Evolutionary conservation across 1,140 invertebrate species (phyloP).

Genomic region (Chironomus striatipennis): DNA sequence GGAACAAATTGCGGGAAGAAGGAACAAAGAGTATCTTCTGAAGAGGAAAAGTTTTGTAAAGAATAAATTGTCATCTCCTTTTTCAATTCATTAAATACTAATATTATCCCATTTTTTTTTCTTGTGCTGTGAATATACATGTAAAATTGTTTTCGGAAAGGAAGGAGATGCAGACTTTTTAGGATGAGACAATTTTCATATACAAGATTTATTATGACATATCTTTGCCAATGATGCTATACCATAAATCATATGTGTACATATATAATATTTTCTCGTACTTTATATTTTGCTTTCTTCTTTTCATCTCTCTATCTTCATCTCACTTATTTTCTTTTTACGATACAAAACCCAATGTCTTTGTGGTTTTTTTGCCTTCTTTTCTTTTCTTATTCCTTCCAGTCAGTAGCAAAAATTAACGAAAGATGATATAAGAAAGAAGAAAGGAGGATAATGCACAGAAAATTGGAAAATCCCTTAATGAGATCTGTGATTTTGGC

Average conservation of each 20-base stretch:
- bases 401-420: too few species aligned
- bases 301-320: neutral
- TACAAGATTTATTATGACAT: constrained; percentile 13
- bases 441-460: too few species aligned
- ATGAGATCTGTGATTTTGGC: too few species aligned
- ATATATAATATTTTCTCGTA: neutral
- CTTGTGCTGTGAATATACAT: too few species aligned
- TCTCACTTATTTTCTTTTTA: neutral
- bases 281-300: neutral
- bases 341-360: neutral
- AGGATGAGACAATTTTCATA: neutral
- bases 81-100: neutral
- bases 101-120: too few species aligned
- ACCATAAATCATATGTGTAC: neutral
- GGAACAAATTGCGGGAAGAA: neutral
- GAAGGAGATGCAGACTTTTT: too few species aligned
- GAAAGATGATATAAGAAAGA: too few species aligned
- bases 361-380: neutral
- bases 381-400: too few species aligned
- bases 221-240: neutral
- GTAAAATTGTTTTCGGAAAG: too few species aligned
- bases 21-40: neutral
- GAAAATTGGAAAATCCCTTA: too few species aligned
- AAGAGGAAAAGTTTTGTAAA: neutral
- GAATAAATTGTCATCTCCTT: constrained; percentile 13